Base-by-base conservation (phyloP, 2,888 invertebrate genomes). In the Orthosia gothica region DNA sequence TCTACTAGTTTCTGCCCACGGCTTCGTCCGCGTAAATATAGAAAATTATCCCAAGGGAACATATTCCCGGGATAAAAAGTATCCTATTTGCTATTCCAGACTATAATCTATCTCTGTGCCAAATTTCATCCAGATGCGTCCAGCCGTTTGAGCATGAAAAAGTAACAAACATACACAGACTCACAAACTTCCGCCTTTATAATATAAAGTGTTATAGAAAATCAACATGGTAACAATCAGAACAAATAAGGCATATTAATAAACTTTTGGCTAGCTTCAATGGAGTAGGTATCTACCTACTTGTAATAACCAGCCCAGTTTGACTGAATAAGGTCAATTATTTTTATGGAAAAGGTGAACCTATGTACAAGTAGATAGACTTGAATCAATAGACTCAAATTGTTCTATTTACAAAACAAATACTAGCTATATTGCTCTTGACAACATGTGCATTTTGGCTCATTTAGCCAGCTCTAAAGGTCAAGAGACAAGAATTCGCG, bases 341-440 rank as follows among this genome's bases (percentile, higher is more conserved):
- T 52, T 75, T 63, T 45, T 23, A 66, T 50, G 5, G 3, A 66
- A 76, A 15, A 26, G n/a, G 32, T 61, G 61, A 45, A 55, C 50
- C 15, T 57, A 32, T 47, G 11, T 13, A 26, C 1, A 49, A 40
- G 45, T 65, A 15, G 47, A 40, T 13, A 49, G 26, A 61, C 52
- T 66, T 26, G 61, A 52, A 81, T 65, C 65, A 81, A 79, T 79
- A 81, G 77, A 55, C 26, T 59, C n/a, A 65, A 74, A 66, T 62
- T 66, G 74, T 52, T 54, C 32, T 52, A 32, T 3, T n/a, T 57
- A 61, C 32, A 45, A 65, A 77, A 50, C 3, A 65, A 73, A 80
- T 26, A 52, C 11, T 23, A 12, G 20, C 45, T 45, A 57, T 2
- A 45, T 45, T 16, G n/a, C 4, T 66, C 16, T 47, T 54, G 47